Conservation (phyloP, 2,113 vertebrate species). For the Albula glossodonta region DNA sequence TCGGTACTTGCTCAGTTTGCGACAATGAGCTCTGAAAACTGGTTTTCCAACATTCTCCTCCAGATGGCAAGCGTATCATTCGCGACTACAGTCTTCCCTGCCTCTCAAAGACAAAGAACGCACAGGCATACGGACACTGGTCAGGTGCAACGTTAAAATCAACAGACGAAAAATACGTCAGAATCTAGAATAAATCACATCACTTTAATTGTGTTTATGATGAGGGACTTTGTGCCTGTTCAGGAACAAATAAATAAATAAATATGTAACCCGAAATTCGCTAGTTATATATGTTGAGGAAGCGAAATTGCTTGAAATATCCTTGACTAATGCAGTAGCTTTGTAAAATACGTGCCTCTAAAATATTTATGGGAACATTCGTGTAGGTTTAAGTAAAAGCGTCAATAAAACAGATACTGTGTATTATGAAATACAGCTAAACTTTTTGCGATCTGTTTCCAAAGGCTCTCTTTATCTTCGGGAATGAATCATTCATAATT, state of each 20-base stretch:
- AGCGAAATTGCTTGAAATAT: neutral
- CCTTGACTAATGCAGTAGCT: neutral
- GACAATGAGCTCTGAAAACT: neutral
- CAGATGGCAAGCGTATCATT: slow-evolving; percentile 75
- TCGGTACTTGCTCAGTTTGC: neutral
- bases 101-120: slow-evolving; percentile 61
- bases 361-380: neutral
- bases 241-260: neutral
- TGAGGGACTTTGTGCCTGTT: neutral
- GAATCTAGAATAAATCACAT: neutral
- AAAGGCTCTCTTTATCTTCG: neutral
- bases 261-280: neutral
- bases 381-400: neutral
- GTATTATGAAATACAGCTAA: neutral
- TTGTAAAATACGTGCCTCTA: neutral
- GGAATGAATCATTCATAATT: neutral
- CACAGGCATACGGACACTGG: slow-evolving; percentile 32
- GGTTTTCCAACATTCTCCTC: slow-evolving; percentile 44
- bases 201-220: slow-evolving; percentile 13
- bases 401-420: neutral
- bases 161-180: neutral
- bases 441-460: neutral
- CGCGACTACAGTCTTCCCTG: slow-evolving; percentile 42
- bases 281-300: neutral
- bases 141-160: slow-evolving; percentile 42